Evolutionary conservation across 2,888 invertebrate species (phyloP).

Genomic region (Corythucha ciliata): DNA sequence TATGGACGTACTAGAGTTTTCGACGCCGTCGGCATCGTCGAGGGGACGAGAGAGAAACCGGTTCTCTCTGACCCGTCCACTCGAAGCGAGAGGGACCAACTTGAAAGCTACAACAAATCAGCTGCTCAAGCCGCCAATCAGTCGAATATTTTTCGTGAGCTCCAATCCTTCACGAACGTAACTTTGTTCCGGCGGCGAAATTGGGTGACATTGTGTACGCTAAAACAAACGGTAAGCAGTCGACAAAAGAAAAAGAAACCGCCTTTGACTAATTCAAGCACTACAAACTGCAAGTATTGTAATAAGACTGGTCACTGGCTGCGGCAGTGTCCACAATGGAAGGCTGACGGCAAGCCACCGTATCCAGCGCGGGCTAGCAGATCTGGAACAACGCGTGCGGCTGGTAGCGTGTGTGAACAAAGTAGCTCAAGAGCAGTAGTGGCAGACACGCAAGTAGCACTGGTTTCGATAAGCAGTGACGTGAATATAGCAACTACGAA

Average conservation of each 20-base stretch:
- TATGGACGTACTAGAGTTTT: slow-evolving; percentile 11
- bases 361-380: too few species aligned
- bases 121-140: slow-evolving; percentile 9
- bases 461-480: background rate
- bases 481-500: background rate
- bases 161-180: background rate
- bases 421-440: background rate
- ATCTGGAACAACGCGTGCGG: background rate
- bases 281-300: background rate
- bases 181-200: background rate
- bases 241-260: too few species aligned
- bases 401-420: background rate
- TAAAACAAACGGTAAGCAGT: background rate
- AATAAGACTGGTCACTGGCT: background rate
- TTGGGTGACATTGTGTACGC: background rate
- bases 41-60: slow-evolving; percentile 7
- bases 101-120: slow-evolving; percentile 12
- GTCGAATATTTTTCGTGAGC: background rate
- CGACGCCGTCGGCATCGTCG: slow-evolving; percentile 19
- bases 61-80: slow-evolving; percentile 4
- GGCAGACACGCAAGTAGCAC: background rate
- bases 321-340: background rate
- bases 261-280: too few species aligned
- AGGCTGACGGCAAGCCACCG: too few species aligned
- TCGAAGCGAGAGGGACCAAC: slow-evolving; percentile 1